Evolutionary conservation across 2,113 vertebrate species (phyloP).

Genomic region (Sus scrofa): DNA sequence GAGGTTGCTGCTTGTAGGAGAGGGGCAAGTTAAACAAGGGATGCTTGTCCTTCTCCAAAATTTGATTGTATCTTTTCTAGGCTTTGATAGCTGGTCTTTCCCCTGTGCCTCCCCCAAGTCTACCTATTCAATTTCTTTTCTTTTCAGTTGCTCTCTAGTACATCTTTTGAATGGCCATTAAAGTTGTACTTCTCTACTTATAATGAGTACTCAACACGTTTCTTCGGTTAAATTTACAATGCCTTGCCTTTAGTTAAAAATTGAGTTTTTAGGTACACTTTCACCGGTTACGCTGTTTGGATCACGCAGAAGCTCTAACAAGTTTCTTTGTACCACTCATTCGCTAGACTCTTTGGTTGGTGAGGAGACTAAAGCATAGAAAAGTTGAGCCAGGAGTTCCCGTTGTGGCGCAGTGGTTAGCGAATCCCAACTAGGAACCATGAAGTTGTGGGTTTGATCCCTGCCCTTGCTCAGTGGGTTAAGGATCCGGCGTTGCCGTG

Average conservation of each 20-base stretch:
- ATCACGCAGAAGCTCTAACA: background rate
- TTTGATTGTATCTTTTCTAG: background rate
- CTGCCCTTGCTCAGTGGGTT: too few species aligned
- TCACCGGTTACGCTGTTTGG: background rate
- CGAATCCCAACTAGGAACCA: too few species aligned
- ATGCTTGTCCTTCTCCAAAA: constrained; percentile 24
- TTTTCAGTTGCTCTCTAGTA: background rate
- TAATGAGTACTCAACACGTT: constrained; percentile 4
- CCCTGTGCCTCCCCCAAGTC: background rate
- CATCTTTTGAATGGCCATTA: constrained; percentile 36
- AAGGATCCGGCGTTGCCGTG: too few species aligned
- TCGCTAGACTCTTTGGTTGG: background rate
- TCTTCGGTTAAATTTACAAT: constrained; percentile 23
- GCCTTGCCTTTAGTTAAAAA: constrained; percentile 3
- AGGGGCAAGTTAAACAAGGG: background rate
- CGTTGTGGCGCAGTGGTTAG: too few species aligned
- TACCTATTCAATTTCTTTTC: constrained; percentile 2
- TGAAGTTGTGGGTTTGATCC: too few species aligned
- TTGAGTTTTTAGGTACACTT: constrained; percentile 7
- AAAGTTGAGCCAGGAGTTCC: background rate
- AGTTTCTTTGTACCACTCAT: background rate
- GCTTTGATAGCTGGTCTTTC: background rate
- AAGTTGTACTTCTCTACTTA: background rate
- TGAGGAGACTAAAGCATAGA: background rate
- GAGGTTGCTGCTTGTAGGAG: background rate